Evolutionary conservation across 2,113 vertebrate genomes (phyloP), one percentile per base, ranked within the genome.

Genomic region (Alces alces): DNA sequence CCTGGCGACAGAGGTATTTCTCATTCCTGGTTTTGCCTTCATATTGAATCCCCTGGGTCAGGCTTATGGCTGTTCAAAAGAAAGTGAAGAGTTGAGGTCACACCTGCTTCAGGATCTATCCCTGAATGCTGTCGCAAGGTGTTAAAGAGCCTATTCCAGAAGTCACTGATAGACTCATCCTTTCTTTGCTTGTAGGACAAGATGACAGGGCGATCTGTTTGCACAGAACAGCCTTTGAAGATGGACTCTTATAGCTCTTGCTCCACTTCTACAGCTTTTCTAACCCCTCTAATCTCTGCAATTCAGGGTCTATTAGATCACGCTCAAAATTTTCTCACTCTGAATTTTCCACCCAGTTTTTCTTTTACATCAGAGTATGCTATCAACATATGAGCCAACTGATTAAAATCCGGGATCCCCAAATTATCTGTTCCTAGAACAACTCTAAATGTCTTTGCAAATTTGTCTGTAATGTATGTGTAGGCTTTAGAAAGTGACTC

Each of bases 131-230:
- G 15, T 91, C 3, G 14, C 86, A 92, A 84, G 36, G 39, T 91
- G 66, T 86, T 91, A 82, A 95, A 91, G 43, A 85, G 58, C 78
- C 79, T 93, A 39, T 79, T 85, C 50, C 83, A 6, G 1, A 85
- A 97, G 91, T 86, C 39, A 47, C 79, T 15, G 15, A 93, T 45
- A 89, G 54, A 95, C 30, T 76, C n/a, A 61, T 36, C 84, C 60
- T 93, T 85, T 80, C 70, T 93, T 95, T 95, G 21, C 93, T 96
- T 78, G 27, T 54, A 83, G 30, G 13, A 86, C 55, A 87, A 88
- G 90, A 95, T 96, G 89, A 95, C 1, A 97, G 90, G 28, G 11
- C 58, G 82, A 91, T 82, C 78, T 89, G 17, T 96, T 93, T 97
- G 61, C 84, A 89, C 47, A 93, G 93, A 89, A 43, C 8, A 52